A percentile compares a stretch with the other conserved stretches of the same genome.
phyloP scores from a whole-genome alignment of 92 coral and sea anemone species.

The Desmophyllum pertusum region DNA sequence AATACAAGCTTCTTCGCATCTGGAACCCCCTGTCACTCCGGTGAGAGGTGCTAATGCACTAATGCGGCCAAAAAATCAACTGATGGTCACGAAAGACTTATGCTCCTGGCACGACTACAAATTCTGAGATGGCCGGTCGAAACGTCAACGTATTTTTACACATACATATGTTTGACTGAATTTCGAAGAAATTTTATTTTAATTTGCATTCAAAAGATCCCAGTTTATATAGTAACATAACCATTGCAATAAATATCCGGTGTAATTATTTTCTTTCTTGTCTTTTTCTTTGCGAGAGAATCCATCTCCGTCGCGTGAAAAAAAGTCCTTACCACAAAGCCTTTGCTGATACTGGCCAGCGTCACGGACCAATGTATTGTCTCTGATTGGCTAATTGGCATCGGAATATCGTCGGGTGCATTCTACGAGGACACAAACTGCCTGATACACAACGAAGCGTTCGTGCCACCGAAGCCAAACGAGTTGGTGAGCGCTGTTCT shows the following conservation, averaged over 20 bases:
- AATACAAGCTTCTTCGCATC: too few species aligned
- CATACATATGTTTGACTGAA: too few species aligned
- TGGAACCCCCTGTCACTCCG: too few species aligned
- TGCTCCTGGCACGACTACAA: too few species aligned
- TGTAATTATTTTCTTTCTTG: background rate
- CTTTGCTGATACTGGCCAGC: background rate
- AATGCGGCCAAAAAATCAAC: too few species aligned
- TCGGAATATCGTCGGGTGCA: background rate
- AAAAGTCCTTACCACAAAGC: background rate
- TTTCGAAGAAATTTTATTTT: too few species aligned
- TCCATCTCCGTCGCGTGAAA: too few species aligned
- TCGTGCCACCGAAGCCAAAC: conserved; percentile 98
- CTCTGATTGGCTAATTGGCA: background rate
- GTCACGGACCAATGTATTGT: background rate
- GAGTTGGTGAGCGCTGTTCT: conserved; percentile 91
- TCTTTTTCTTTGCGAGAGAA: background rate
- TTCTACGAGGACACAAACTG: conserved; percentile 27
- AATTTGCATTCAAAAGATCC: too few species aligned
- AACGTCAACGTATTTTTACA: too few species aligned
- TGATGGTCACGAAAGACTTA: too few species aligned
- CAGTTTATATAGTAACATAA: background rate
- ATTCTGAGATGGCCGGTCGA: too few species aligned
- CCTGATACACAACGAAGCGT: conserved; percentile 92
- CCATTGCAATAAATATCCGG: background rate
- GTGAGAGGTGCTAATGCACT: too few species aligned